Percentiles rank a stretch among this genome's conserved stretches.
These are phyloP conservation scores for Malacosoma neustria DNA, from an alignment of 2,888 invertebrate species.

Conservation along the genomic window DNA sequence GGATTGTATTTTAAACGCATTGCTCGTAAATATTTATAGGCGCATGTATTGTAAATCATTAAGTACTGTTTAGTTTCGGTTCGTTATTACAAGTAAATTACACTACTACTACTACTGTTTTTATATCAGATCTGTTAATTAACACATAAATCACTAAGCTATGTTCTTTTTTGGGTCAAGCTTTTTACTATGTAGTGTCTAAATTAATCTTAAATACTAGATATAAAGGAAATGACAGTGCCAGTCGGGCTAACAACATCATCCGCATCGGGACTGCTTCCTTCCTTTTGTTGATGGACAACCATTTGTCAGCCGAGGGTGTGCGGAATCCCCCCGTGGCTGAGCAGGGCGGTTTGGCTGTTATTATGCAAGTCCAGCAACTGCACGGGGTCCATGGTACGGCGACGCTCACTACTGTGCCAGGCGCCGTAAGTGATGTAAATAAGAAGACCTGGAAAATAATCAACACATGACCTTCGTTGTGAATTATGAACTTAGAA, in stretches of 20 bases:
- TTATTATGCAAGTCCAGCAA: slow-evolving; percentile 47
- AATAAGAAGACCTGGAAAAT: slow-evolving; percentile 77
- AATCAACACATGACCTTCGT: slow-evolving; percentile 1
- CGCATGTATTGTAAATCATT: no score
- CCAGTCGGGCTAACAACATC: slow-evolving; percentile 33
- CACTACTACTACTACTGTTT: no score
- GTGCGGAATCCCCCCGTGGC: slow-evolving; percentile 32
- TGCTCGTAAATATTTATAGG: no score
- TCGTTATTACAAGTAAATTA: no score
- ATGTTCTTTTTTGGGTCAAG: no score
- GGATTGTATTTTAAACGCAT: no score
- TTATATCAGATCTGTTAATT: no score
- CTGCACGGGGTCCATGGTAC: slow-evolving; percentile 31
- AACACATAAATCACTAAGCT: no score
- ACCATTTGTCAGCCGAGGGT: slow-evolving; percentile 45
- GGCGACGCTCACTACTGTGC: slow-evolving; percentile 76
- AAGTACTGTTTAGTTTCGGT: no score
- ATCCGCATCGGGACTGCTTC: slow-evolving; percentile 6
- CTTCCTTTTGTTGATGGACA: slow-evolving; percentile 1
- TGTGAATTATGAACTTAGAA: no score
- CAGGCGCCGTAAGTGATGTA: slow-evolving; percentile 84
- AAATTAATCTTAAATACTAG: slow-evolving; percentile 48
- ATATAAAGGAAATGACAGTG: slow-evolving; percentile 51
- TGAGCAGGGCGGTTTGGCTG: slow-evolving; percentile 50
- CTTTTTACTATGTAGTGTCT: no score